phyloP scores from a whole-genome alignment of 2,113 vertebrate genomes.

The Erythrocercus mccallii region DNA sequence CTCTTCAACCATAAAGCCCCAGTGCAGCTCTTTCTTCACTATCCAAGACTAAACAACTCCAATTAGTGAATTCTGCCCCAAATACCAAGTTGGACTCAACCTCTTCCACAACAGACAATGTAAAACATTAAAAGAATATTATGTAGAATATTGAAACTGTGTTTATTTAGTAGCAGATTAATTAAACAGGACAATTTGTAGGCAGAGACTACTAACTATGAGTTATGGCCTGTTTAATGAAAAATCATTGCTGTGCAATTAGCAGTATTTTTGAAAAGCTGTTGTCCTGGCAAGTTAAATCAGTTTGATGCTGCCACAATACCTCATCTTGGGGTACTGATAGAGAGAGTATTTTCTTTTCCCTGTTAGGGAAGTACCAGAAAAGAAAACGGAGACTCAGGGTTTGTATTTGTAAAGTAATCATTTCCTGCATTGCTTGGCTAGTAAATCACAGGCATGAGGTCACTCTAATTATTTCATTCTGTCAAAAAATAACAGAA shows the following conservation, averaged over 20 bases:
- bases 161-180: background rate
- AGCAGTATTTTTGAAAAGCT: background rate
- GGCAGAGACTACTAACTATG: background rate
- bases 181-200: background rate
- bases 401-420: background rate
- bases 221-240: background rate
- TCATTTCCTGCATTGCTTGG: background rate
- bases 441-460: background rate
- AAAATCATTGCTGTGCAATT: background rate
- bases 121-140: background rate
- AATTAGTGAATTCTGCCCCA: background rate
- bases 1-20: background rate
- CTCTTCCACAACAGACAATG: background rate
- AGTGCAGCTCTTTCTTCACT: background rate
- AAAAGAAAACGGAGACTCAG: background rate
- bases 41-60: background rate
- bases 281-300: background rate
- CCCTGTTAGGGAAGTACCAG: background rate
- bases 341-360: background rate
- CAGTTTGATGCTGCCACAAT: background rate
- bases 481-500: background rate
- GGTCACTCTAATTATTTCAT: background rate
- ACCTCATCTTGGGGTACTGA: background rate
- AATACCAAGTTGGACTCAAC: background rate
- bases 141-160: background rate